Evolutionary conservation across 1,140 invertebrate genomes (phyloP), one percentile per base, ranked within the genome.

Genomic region (Heliothis virescens): DNA sequence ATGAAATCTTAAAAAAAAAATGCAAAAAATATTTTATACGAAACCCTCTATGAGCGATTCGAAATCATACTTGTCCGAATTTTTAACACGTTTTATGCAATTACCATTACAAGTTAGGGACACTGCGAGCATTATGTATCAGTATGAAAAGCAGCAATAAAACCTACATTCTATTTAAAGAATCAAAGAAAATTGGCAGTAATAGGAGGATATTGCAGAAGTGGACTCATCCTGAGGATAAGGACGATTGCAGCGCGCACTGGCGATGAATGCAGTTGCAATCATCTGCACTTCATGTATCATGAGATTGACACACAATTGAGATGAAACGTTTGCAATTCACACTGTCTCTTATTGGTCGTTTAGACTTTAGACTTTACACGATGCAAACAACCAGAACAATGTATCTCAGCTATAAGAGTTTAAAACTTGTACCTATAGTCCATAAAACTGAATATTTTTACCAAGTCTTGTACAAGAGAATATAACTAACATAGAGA

Each of bases 141-240:
- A 29, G 15, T 34, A 26, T 34, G 59, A 29, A 29, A 29, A 3
- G 18, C 5, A n/a, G 13, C 5, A 62, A 15, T 29, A 34, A 29
- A 63, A 63, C 13, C 26, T 15, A 15, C 9, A 9, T 26, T 1
- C 34, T 67, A 48, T 57, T 57, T 21, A 41, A 41, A 16, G 10
- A 16, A 48, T 53, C 48, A 12, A 71, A 71, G 67, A 71, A 71
- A 52, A 71, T 71, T 53, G 67, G n/a, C 13, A 53, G 48, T 71
- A 52, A 71, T 50, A 18, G 67, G 48, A 71, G 47, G 67, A 50
- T 29, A 50, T 53, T 11, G 41, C 41, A 18, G 67, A 52, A 71
- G 67, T 71, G 67, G 65, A 21, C 16, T 26, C 67, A 71, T 71
- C 67, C 67, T 71, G 47, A 52, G 67, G 47, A 52, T 71, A n/a